Evolutionary conservation across 2,797 vertebrate species (phyloP), one percentile per base, ranked within the genome.

Genomic region (Falco concolor): DNA sequence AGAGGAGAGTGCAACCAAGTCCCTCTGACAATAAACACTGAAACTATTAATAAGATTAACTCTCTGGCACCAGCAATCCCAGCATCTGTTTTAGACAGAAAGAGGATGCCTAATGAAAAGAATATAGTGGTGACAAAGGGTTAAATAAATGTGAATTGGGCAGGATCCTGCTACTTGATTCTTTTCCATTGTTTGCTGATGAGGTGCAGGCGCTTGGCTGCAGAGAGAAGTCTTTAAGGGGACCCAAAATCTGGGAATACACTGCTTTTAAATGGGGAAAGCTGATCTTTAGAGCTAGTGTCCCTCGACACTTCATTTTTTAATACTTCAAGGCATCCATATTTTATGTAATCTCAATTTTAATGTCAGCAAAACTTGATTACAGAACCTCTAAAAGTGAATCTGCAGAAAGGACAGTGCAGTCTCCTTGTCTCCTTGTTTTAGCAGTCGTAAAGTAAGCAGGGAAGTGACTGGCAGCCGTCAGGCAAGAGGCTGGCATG

Each of bases 151-250:
- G 42, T 59, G 68, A 82, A 91, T 78, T 79, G 52, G 80, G 90
- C 47, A 91, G 78, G 67, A 81, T 79, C 90, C 74, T 91, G 53
- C 90, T 91, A 65, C 54, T 65, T 90, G 72, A 91, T 86, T 78
- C 69, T 92, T 91, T 83, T 77, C 92, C 84, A 79, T 54, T 96
- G 86, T 80, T 96, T 92, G 88, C 78, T 97, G 91, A 94, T 94
- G 93, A 96, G 87, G 87, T 94, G 56, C 75, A 95, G 94, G 88
- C 89, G 15, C 75, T 95, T 90, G 87, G 85, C 88, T 87, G 53
- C 80, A 77, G 30, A 67, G 65, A 89, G 32, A 74, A 14, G 70
- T 53, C 53, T 77, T 95, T 28, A 40, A 95, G 83, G 14, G 36
- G 73, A 88, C 72, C 22, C 73, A 61, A 73, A 70, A 75, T 80